These are phyloP conservation scores for Sandelia bainsii DNA, from an alignment of 2,797 vertebrate species.

Conservation along the genomic window DNA sequence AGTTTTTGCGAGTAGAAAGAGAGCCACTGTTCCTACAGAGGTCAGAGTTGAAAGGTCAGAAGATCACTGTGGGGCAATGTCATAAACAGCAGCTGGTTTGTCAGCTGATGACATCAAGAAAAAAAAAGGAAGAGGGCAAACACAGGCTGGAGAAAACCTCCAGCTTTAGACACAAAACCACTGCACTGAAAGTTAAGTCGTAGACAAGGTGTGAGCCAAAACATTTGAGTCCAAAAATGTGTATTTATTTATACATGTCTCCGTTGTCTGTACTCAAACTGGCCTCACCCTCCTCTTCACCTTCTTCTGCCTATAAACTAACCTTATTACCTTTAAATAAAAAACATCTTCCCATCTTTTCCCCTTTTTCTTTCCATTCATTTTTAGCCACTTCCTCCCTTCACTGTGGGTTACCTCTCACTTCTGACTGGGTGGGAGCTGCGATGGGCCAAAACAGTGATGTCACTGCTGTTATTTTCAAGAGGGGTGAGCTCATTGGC, in stretches of 20 bases:
- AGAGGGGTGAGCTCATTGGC: slow-evolving; percentile 80
- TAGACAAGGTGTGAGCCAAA: slow-evolving; percentile 29
- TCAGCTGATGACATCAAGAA: slow-evolving; percentile 50
- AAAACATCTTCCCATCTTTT: slow-evolving; percentile 43
- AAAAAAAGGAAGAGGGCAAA: slow-evolving; percentile 7
- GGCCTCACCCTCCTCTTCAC: slow-evolving; percentile 52
- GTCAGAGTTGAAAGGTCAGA: slow-evolving; percentile 73
- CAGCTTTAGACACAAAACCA: slow-evolving; percentile 25
- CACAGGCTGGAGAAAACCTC: neutral
- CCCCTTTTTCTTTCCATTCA: slow-evolving; percentile 55
- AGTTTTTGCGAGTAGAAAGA: slow-evolving; percentile 3
- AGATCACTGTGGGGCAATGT: slow-evolving; percentile 65
- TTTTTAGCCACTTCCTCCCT: slow-evolving; percentile 60
- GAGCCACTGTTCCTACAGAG: slow-evolving; percentile 12
- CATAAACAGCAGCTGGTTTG: slow-evolving; percentile 70
- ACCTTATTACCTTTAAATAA: slow-evolving; percentile 68
- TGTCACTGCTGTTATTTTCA: slow-evolving; percentile 80
- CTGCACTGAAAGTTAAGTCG: slow-evolving; percentile 1
- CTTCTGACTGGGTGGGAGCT: slow-evolving; percentile 68
- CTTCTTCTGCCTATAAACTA: slow-evolving; percentile 46
- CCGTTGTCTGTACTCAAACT: slow-evolving; percentile 45
- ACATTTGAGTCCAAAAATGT: slow-evolving; percentile 38
- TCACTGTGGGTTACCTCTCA: slow-evolving; percentile 65
- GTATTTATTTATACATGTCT: slow-evolving; percentile 47
- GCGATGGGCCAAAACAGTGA: slow-evolving; percentile 69